Percentiles rank a stretch among this genome's conserved stretches.
Evolutionary conservation across 2,888 invertebrate genomes (phyloP).

Genomic region (Drosophila incognita): DNA sequence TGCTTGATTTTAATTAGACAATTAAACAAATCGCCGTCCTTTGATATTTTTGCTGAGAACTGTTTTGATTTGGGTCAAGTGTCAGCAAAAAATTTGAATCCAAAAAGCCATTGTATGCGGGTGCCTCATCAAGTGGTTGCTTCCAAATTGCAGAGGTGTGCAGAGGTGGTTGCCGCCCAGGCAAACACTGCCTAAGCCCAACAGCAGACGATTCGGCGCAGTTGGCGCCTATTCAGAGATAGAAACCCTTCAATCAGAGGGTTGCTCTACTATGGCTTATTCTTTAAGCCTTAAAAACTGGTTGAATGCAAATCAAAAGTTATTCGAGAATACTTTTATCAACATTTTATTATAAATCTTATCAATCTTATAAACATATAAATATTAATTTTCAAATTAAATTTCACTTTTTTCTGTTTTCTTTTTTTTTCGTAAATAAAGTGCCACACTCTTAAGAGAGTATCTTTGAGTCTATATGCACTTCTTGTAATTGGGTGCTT

Average conservation of each 20-base stretch:
- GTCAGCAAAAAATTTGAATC: slow-evolving; percentile 36
- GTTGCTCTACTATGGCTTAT: background rate
- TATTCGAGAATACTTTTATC: background rate
- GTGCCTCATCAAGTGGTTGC: background rate
- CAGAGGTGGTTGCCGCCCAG: background rate
- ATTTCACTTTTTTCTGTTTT: background rate
- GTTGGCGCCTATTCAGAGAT: background rate
- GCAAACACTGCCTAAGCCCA: slow-evolving; percentile 11
- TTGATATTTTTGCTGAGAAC: slow-evolving; percentile 29
- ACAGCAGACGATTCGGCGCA: slow-evolving; percentile 45
- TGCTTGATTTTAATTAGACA: slow-evolving; percentile 47
- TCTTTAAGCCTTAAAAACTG: too few relatives aligned
- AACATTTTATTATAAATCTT: background rate
- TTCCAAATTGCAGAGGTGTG: background rate
- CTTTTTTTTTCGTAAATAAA: background rate
- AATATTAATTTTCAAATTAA: background rate
- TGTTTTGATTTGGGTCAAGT: slow-evolving; percentile 68
- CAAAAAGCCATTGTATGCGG: slow-evolving; percentile 21
- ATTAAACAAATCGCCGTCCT: slow-evolving; percentile 41
- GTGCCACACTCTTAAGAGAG: slow-evolving; percentile 8
- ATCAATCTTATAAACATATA: accelerated
- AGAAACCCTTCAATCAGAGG: background rate
- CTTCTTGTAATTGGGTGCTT: slow-evolving; percentile 1
- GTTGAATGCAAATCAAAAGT: background rate
- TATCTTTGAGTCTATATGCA: background rate